Conservation (phyloP, 1,140 invertebrate species). For the Drosophila sechellia region DNA sequence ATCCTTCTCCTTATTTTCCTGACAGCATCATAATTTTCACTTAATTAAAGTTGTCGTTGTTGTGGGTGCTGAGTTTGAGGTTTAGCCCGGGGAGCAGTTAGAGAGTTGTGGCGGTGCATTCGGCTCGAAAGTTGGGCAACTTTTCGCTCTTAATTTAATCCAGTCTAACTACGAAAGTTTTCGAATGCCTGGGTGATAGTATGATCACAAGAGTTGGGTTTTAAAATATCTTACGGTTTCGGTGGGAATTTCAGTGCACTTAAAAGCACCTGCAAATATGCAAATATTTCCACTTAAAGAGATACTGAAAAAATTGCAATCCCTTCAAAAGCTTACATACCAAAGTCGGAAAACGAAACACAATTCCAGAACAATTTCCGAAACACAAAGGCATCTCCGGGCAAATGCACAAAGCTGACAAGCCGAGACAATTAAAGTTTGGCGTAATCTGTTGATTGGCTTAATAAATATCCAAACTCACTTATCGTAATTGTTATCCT, state of each 20-base stretch:
- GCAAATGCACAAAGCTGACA: conserved; percentile 6
- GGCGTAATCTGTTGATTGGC: conserved; percentile 36
- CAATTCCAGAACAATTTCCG: background rate
- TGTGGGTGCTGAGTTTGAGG: conserved; percentile 43
- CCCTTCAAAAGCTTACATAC: too few species aligned
- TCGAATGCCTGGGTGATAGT: background rate
- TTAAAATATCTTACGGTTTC: background rate
- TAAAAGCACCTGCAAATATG: background rate
- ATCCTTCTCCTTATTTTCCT: conserved; percentile 6
- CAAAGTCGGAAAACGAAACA: background rate
- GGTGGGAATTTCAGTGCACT: background rate
- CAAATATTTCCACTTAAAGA: background rate
- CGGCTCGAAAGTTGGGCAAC: conserved; percentile 11
- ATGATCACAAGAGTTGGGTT: background rate
- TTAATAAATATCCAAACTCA: conserved; percentile 27
- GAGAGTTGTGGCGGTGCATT: conserved; percentile 22
- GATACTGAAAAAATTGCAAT: too few species aligned
- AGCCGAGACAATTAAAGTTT: conserved; percentile 36
- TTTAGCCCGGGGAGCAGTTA: conserved; percentile 14
- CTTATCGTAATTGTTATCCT: conserved; percentile 22
- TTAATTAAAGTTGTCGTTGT: conserved; percentile 65
- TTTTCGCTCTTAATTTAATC: conserved; percentile 18
- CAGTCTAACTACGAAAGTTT: conserved; percentile 4
- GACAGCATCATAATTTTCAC: conserved; percentile 57
- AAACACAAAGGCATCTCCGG: background rate